Evolutionary conservation across 2,888 invertebrate genomes (phyloP), one percentile per base, ranked within the genome.

Genomic region (Trypoxylon attenuatum): DNA sequence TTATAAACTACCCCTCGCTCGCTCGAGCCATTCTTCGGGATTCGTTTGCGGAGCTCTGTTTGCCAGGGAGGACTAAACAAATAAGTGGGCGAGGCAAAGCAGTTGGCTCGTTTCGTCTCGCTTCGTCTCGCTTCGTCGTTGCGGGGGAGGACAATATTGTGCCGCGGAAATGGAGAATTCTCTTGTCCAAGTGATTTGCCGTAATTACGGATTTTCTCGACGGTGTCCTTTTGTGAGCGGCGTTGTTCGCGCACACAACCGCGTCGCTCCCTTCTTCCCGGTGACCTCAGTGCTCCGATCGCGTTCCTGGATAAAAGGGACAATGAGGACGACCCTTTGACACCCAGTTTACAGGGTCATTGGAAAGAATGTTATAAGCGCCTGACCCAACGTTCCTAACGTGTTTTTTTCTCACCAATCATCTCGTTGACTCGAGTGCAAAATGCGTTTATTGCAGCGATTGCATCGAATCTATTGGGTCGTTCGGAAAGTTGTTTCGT

Each of bases 141-240:
- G 69, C 58, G 51, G 51, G n/a, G 54, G 21, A 56, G 45, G 63
- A 63, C 69, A 75, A 75, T 76, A 76, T 74, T 76, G 68, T 75
- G 56, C 59, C 66, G 50, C 69, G 73, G 71, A 76, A 77, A 69
- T 69, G 62, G 65, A 71, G 69, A 69, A 74, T 64, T 67, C 62
- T 63, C 71, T 71, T 66, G 65, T 70, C 61, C 69, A 67, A 79
- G 71, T 76, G 79, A 78, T 80, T 80, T 77, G 76, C 71, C 75
- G 72, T 75, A 79, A 80, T 80, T 78, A 77, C 76, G 71, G 76
- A 78, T 75, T 79, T 77, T 76, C 50, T 41, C 27, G 27, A 10
- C 21, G 2, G 21, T 16, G 29, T 22, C 18, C 38, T 16, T 13
- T 22, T 33, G 2, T n/a, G 22, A 18, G 4, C 13, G 15, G 10